Base-by-base conservation (phyloP, 2,888 invertebrate genomes). In the Drosophila mimetica region DNA sequence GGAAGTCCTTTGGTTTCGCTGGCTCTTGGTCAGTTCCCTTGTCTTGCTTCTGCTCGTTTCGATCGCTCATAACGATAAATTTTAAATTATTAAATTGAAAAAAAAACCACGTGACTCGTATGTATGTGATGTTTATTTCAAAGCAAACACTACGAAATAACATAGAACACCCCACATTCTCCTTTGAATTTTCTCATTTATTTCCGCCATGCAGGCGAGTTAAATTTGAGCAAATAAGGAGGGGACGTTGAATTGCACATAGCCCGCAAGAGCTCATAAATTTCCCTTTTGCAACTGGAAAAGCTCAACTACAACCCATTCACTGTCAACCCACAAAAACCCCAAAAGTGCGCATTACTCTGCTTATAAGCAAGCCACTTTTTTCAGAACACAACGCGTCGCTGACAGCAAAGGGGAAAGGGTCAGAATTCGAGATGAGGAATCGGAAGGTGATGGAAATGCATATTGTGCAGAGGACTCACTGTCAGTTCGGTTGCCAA, bases 261-360 rank as follows among this genome's bases (percentile, higher is more conserved):
- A 72, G 11, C 52, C 55, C 44, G 37, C 64, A 64, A 67, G 44
- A 53, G 55, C 60, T 63, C 71, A 83, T 79, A 77, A 73, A 83
- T 86, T 75, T 74, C 47, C 46, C 57, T 54, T 79, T 82, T 66
- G 32, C 46, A 57, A 47, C 44, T 36, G 34, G 41, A 34, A 52
- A 30, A 50, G 47, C 46, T 44, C 53, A 55, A 37, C 55, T 41
- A 58, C 42, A 52, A 25, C 57, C 57, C 36, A 72, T 51, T 54
- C 48, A 57, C 59, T 48, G 69, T 54, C 61, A 46, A 44, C 50
- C 53, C 72, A 39, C 63, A 61, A 54, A 59, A 60, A 50, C 52
- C 53, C 64, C 55, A 44, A 48, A 57, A 55, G 51, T 59, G 42
- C 60, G 53, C 69, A 71, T 60, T 71, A 71, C 71, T 71, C 55